A percentile compares a stretch with the other conserved stretches of the same genome.
Conservation (phyloP, 2,113 vertebrate genomes). For the Nibea albiflora region DNA sequence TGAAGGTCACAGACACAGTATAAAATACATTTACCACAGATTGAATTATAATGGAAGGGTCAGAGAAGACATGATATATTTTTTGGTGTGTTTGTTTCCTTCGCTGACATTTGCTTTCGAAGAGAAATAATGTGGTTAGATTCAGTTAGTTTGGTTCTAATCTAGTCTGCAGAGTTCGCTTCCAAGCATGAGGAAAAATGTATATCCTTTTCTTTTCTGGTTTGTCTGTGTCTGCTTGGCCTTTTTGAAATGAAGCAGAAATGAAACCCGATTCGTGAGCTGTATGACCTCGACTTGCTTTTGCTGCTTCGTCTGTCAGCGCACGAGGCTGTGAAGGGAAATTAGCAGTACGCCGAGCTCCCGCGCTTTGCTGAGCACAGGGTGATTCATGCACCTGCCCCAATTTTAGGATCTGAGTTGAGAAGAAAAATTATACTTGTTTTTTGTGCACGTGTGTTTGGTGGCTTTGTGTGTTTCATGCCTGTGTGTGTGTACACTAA, state of each 20-base stretch:
- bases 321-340: neutral
- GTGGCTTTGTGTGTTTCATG: neutral
- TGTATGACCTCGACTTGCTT: neutral
- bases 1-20: neutral
- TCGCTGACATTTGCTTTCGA: neutral
- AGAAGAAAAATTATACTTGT: constrained; percentile 4
- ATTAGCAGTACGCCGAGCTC: neutral
- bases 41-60: neutral
- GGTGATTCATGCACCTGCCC: neutral
- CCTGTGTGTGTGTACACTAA: constrained; percentile 3
- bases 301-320: neutral
- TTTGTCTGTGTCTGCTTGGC: neutral
- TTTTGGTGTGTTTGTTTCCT: neutral
- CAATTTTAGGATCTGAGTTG: neutral
- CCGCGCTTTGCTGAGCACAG: neutral
- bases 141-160: too few species aligned
- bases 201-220: neutral
- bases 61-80: neutral
- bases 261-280: neutral
- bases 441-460: neutral
- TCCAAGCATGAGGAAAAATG: too few species aligned
- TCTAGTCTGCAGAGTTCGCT: too few species aligned
- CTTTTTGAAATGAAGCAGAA: neutral
- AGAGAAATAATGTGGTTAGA: neutral
- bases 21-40: neutral